A percentile compares a stretch with the other conserved stretches of the same genome.
phyloP scores from a whole-genome alignment of 2,113 vertebrate species.

The Morone saxatilis region DNA sequence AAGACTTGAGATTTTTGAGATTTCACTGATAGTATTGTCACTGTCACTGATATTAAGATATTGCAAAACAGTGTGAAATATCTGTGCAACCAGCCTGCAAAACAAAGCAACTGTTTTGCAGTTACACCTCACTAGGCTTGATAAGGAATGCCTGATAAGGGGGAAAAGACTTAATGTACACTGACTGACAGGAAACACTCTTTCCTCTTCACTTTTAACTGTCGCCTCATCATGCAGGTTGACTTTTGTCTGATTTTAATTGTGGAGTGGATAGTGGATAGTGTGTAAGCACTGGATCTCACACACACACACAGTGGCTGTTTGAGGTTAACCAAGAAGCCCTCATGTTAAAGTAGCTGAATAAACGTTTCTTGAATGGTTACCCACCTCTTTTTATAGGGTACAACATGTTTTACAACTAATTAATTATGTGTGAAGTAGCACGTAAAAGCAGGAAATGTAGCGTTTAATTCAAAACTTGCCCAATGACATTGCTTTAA shows the following conservation, averaged over 20 bases:
- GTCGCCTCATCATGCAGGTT: neutral
- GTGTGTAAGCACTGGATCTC: neutral
- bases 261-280: neutral
- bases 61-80: constrained; percentile 56
- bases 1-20: constrained; percentile 75
- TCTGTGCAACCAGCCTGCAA: constrained; percentile 64
- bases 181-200: neutral
- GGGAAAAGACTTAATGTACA: constrained; percentile 22
- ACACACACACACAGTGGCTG: neutral
- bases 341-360: constrained; percentile 6
- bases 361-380: neutral
- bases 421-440: constrained; percentile 37
- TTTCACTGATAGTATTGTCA: constrained; percentile 60
- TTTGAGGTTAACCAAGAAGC: constrained; percentile 10
- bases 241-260: neutral
- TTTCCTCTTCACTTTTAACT: neutral
- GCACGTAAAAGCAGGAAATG: constrained; percentile 30
- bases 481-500: constrained; percentile 21
- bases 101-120: constrained; percentile 61
- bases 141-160: constrained; percentile 47
- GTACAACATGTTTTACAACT: constrained; percentile 27
- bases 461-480: constrained; percentile 26
- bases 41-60: constrained; percentile 72
- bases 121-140: constrained; percentile 22
- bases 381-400: neutral